A percentile compares a stretch with the other conserved stretches of the same genome.
Evolutionary conservation across 2,888 invertebrate species (phyloP).

Genomic region (Epistrophe grossulariae): DNA sequence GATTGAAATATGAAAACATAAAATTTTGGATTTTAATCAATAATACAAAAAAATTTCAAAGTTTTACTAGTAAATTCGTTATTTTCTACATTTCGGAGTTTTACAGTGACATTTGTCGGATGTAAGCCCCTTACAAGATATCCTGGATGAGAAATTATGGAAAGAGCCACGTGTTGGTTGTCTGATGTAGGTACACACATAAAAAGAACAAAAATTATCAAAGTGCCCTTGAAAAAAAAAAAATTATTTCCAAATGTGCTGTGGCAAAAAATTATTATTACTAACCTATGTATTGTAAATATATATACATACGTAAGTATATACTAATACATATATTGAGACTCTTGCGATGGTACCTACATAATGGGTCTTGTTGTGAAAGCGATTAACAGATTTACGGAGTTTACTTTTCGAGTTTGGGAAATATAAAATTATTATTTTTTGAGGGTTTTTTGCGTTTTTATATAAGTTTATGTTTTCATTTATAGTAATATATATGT

Average conservation of each 20-base stretch:
- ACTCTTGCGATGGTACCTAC: neutral
- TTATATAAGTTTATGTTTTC: too few species aligned
- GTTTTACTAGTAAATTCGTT: too few species aligned
- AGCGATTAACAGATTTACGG: neutral
- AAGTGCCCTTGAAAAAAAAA: neutral
- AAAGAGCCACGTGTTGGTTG: slow-evolving; percentile 22
- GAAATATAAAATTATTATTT: neutral
- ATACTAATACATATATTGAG: too few species aligned
- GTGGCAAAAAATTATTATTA: neutral
- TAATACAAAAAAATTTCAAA: too few species aligned
- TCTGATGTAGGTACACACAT: neutral
- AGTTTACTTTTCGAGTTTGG: neutral
- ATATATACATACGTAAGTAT: neutral
- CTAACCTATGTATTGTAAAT: too few species aligned
- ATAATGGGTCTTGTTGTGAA: neutral
- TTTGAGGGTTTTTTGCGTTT: neutral
- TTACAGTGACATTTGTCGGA: neutral
- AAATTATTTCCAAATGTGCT: neutral
- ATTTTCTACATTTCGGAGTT: too few species aligned
- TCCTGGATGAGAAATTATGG: slow-evolving; percentile 12
- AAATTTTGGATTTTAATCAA: too few species aligned
- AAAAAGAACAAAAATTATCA: neutral
- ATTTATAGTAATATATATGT: too few species aligned
- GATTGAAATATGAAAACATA: too few species aligned
- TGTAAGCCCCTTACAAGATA: neutral